Conservation (phyloP, 2,888 invertebrate species). For the Chrysomela aeneicollis region DNA sequence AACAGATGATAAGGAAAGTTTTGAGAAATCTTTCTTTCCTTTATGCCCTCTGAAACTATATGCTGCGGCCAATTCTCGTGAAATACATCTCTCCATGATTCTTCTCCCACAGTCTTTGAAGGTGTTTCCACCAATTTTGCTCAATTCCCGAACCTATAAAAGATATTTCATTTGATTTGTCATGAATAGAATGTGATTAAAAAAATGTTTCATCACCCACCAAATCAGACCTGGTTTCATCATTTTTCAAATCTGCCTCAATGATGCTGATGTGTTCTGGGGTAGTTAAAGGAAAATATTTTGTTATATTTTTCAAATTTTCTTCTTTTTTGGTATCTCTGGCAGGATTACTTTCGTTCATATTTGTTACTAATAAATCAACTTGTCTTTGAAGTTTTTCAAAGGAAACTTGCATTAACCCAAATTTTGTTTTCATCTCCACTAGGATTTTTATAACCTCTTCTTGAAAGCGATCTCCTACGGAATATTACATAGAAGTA, state of each 20-base stretch:
- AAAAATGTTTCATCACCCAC: not conserved
- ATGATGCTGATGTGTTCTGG: not conserved
- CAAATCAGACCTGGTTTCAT: not conserved
- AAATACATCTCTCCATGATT: conserved; percentile 4
- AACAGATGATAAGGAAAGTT: not conserved
- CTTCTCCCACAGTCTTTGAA: conserved; percentile 6
- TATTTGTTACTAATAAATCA: not conserved
- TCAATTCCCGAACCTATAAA: conserved; percentile 6
- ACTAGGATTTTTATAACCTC: not conserved
- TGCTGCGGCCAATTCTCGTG: conserved; percentile 2
- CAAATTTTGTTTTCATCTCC: not conserved
- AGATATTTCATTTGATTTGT: not conserved
- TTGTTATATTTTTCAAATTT: not conserved
- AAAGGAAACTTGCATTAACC: not conserved
- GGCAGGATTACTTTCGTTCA: no score
- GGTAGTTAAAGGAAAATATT: not conserved
- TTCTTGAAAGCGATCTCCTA: not conserved
- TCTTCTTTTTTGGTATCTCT: not conserved
- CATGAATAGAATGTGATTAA: not conserved
- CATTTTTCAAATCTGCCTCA: not conserved
- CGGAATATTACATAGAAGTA: not conserved
- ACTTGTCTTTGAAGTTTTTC: not conserved
- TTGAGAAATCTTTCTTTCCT: conserved; percentile 5
- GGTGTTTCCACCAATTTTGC: conserved; percentile 10
- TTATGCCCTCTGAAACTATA: conserved; percentile 1